A percentile compares a stretch with the other conserved stretches of the same genome.
These are phyloP conservation scores for Dicycla oo DNA, from an alignment of 2,888 invertebrate genomes.

Conservation along the genomic window DNA sequence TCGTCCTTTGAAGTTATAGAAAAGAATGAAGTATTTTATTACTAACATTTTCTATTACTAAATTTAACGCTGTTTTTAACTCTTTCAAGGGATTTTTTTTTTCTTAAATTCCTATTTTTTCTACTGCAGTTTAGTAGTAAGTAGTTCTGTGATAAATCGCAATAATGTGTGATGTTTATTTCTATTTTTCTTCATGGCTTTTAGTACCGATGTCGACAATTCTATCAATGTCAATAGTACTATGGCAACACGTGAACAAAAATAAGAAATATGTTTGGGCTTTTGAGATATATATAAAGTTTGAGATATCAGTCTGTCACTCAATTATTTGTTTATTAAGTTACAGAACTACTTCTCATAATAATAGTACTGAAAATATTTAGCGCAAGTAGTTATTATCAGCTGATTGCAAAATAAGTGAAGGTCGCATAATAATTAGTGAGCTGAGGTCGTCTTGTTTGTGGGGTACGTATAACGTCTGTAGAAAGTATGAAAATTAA, in stretches of 20 bases:
- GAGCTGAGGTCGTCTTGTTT: background rate
- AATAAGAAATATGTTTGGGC: background rate
- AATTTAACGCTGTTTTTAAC: background rate
- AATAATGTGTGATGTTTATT: background rate
- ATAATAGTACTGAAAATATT: conserved; percentile 2
- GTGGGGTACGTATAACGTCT: background rate
- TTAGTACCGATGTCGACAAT: background rate
- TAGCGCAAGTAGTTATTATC: background rate
- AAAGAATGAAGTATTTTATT: background rate
- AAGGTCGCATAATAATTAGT: conserved; percentile 44
- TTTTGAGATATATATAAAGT: background rate
- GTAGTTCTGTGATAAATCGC: too few species aligned
- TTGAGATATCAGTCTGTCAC: background rate
- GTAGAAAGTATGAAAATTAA: background rate
- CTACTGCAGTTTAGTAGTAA: too few species aligned
- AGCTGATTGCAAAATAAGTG: conserved; percentile 22
- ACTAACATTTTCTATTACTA: background rate
- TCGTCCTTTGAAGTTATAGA: background rate
- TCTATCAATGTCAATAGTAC: background rate
- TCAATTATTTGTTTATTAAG: background rate
- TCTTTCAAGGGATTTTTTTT: too few species aligned
- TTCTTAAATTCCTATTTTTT: too few species aligned
- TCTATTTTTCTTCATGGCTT: background rate
- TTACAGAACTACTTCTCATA: background rate
- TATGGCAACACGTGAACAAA: too few species aligned